Evolutionary conservation across 2,113 vertebrate genomes (phyloP).

Genomic region (Notarius quadriscutis): DNA sequence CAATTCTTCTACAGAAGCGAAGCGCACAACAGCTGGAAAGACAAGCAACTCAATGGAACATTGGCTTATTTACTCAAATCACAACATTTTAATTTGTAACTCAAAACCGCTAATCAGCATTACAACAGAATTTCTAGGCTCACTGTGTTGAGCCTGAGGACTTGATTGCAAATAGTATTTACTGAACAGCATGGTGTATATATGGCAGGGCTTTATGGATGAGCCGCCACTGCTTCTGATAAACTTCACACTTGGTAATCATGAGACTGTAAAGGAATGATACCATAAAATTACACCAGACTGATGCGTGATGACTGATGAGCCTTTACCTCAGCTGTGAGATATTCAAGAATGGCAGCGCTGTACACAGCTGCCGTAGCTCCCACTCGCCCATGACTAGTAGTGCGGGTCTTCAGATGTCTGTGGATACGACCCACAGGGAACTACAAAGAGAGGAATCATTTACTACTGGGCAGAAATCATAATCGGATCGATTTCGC

Average conservation of each 20-base stretch:
- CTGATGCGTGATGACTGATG: no score
- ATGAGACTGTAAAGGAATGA: no score
- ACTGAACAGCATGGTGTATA: neutral
- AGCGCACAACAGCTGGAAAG: neutral
- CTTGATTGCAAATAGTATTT: neutral
- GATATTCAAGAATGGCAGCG: constrained; percentile 96
- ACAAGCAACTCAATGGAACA: neutral
- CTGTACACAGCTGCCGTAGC: constrained; percentile 97
- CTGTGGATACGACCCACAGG: constrained; percentile 97
- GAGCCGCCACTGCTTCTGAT: neutral
- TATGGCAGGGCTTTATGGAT: neutral
- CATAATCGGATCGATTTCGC: neutral
- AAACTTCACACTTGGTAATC: neutral
- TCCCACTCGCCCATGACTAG: constrained; percentile 94
- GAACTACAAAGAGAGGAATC: constrained; percentile 74
- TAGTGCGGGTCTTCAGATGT: constrained; percentile 97
- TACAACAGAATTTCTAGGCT: neutral
- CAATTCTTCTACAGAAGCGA: neutral
- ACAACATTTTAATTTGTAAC: neutral
- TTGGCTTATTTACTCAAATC: neutral
- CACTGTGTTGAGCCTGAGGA: neutral
- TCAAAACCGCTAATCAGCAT: neutral
- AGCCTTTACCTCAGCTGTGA: constrained; percentile 88
- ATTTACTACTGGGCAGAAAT: neutral
- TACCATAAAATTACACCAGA: neutral